Conservation (phyloP, 2,797 vertebrate species). For the Vultur gryphus region DNA sequence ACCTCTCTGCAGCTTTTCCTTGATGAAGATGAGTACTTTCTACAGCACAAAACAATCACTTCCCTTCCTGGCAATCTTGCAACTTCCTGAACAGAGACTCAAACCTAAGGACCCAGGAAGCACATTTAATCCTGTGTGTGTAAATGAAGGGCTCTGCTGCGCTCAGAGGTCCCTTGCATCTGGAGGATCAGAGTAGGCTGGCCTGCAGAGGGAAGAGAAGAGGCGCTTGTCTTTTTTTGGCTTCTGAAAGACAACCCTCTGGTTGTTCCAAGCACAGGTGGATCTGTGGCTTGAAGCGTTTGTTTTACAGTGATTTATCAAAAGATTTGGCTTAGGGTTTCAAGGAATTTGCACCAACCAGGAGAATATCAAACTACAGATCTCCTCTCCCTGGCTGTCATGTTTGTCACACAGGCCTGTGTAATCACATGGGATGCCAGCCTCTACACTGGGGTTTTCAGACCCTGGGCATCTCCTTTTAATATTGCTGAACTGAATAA, state of each 20-base stretch:
- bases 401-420: not conserved
- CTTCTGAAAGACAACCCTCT: not conserved
- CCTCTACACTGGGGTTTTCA: not conserved
- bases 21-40: not conserved
- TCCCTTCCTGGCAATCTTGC: not conserved
- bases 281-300: not conserved
- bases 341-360: not conserved
- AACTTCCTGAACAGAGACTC: not conserved
- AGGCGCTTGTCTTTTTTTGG: not conserved
- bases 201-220: not conserved
- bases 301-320: not conserved
- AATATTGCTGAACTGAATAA: not conserved
- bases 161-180: not conserved
- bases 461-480: not conserved
- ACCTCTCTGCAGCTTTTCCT: not conserved
- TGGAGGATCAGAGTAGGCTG: not conserved
- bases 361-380: not conserved
- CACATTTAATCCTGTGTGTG: not conserved
- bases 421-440: not conserved
- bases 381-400: not conserved
- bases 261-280: not conserved
- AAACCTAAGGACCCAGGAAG: not conserved
- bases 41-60: not conserved
- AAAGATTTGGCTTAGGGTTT: not conserved
- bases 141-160: not conserved